phyloP scores from a whole-genome alignment of 23 tunicate species.

The Clavelina lepadiformis region DNA sequence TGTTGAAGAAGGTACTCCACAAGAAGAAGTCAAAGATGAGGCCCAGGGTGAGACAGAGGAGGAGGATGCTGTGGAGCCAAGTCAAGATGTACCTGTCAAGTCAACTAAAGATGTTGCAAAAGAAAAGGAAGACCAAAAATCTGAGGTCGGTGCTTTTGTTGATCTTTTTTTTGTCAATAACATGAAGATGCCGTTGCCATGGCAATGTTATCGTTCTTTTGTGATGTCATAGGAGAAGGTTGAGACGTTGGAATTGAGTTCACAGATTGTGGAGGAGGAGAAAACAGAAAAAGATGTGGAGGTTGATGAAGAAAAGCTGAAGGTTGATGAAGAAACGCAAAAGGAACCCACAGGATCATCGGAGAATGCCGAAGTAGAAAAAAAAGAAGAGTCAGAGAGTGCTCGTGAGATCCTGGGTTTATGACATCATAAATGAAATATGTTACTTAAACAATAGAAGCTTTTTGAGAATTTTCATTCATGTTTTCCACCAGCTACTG shows the following conservation, averaged over 20 bases:
- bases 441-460: background rate
- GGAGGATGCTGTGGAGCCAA: background rate
- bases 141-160: constrained; percentile 12
- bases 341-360: background rate
- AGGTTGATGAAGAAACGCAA: constrained; percentile 5
- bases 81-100: too few species aligned
- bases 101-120: constrained; percentile 4
- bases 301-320: background rate
- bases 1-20: constrained; percentile 3
- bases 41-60: background rate
- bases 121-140: constrained; percentile 2
- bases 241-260: background rate
- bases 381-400: background rate
- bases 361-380: constrained; percentile 1
- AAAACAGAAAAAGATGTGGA: constrained; percentile 4
- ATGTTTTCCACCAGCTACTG: too few species aligned
- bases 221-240: constrained; percentile 1
- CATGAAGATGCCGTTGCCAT: too few species aligned
- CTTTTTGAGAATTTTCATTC: too few species aligned
- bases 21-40: constrained; percentile 3
- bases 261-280: background rate
- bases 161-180: too few species aligned
- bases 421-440: background rate
- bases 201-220: too few species aligned
- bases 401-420: background rate